These are phyloP conservation scores for Miltochrista miniata DNA, from an alignment of 2,888 invertebrate genomes.

Conservation along the genomic window DNA sequence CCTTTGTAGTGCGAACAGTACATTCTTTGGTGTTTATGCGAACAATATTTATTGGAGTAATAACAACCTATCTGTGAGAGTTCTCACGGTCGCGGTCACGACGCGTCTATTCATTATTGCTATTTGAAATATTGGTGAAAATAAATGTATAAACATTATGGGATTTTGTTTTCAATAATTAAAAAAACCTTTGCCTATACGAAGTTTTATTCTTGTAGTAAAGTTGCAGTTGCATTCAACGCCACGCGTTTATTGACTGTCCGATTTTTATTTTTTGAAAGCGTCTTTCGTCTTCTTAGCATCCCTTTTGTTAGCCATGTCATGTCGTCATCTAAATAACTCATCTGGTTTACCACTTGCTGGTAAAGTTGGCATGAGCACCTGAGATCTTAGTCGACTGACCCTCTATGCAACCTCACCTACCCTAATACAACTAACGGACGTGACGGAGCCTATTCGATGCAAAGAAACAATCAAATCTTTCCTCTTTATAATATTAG, in stretches of 20 bases:
- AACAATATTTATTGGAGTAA: slow-evolving; percentile 26
- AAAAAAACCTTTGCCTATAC: not conserved
- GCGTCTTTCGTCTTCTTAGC: too few species aligned
- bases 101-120: slow-evolving; percentile 25
- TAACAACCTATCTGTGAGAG: slow-evolving; percentile 2
- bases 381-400: too few species aligned
- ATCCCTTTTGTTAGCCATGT: too few species aligned
- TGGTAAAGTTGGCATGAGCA: too few species aligned
- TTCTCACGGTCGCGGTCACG: slow-evolving; percentile 40
- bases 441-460: too few species aligned
- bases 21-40: slow-evolving; percentile 2
- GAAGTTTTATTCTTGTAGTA: not conserved
- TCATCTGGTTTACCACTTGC: too few species aligned
- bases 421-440: not conserved
- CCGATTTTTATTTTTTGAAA: too few species aligned
- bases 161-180: not conserved
- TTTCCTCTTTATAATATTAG: too few species aligned
- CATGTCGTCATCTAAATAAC: too few species aligned
- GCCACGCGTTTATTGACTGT: too few species aligned
- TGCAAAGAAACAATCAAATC: too few species aligned
- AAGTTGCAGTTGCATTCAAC: not conserved
- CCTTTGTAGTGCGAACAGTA: slow-evolving; percentile 13
- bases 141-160: slow-evolving; percentile 3
- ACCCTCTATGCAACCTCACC: too few species aligned
- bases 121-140: slow-evolving; percentile 7